Base-by-base conservation (phyloP, 2,888 invertebrate genomes). In the Cheilosia vernalis region DNA sequence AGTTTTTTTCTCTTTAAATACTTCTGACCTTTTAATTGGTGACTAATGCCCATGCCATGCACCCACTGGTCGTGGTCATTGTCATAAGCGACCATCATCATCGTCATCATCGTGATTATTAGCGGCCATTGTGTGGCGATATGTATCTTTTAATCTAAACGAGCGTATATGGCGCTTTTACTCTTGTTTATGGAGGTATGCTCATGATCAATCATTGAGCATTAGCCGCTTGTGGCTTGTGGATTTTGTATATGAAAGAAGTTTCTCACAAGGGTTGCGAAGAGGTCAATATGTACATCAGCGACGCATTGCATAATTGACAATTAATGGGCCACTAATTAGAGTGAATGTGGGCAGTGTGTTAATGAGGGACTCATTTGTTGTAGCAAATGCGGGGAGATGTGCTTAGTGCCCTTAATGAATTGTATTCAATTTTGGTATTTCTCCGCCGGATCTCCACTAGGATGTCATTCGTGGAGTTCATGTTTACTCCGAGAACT, bases 181-280 rank as follows among this genome's bases (percentile, higher is more conserved):
- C 60, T 70, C 55, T 49, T 70, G 61, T 61, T 61, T 55, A 84
- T 80, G 76, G 56, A 85, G 70, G 80, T 80, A 72, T 80, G 85
- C 77, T 85, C 85, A 72, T 80, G 85, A 85, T 85, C 85, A 85
- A 85, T 85, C 85, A 81, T 72, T 61, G 72, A 33, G 73, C 60
- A 85, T 85, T 85, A 72, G 70, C 47, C 47, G 17, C 17, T 66
- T 17, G 60, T 33, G 19, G 17, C 17, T 66, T 17, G 60, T 33
- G 19, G 47, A 30, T 61, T 17, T 60, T 4, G 55, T 40, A 40
- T 27, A 40, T 70, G 55, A 21, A 55, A 72, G 47, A 61, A 51
- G 55, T 40, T 47, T 60, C 67, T 30, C 19, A 73, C 76, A 84
- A 81, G 81, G 85, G 85, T 76, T 81, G 80, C 30, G 19, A 27